These are phyloP conservation scores for Sphaeramia orbicularis DNA, from an alignment of 2,797 vertebrate species.

Conservation along the genomic window DNA sequence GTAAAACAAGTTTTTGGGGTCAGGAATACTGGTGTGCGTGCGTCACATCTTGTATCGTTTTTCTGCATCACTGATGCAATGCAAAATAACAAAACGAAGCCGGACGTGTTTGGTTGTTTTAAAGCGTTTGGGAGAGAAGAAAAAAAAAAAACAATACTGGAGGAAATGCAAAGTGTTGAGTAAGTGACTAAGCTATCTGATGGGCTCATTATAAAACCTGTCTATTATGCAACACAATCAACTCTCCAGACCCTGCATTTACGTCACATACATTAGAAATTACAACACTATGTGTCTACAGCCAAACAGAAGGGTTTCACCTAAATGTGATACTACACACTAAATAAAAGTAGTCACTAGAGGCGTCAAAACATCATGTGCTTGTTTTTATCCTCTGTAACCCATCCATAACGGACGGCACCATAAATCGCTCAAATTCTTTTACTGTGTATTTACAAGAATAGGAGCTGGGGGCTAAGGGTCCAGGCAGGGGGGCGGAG, in stretches of 20 bases:
- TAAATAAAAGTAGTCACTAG: slow-evolving; percentile 39
- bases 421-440: slow-evolving; percentile 56
- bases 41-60: slow-evolving; percentile 68
- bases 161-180: slow-evolving; percentile 46
- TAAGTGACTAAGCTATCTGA: slow-evolving; percentile 30
- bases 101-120: slow-evolving; percentile 57
- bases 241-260: slow-evolving; percentile 41
- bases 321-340: slow-evolving; percentile 5
- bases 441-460: slow-evolving; percentile 54
- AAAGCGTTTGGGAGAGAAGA: slow-evolving; percentile 24
- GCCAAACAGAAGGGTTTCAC: slow-evolving; percentile 35
- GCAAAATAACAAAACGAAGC: slow-evolving; percentile 61
- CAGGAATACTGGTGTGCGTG: slow-evolving; percentile 43
- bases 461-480: slow-evolving; percentile 35
- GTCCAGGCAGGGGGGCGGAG: slow-evolving; percentile 24
- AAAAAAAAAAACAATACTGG: slow-evolving; percentile 20
- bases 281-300: not conserved
- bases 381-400: slow-evolving; percentile 50
- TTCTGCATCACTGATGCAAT: slow-evolving; percentile 60
- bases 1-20: slow-evolving; percentile 44
- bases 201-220: slow-evolving; percentile 34
- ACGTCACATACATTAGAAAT: slow-evolving; percentile 49
- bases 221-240: slow-evolving; percentile 41
- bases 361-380: slow-evolving; percentile 51
- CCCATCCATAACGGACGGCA: slow-evolving; percentile 36